Percentiles rank a stretch among this genome's conserved stretches.
Evolutionary conservation across 2,113 vertebrate genomes (phyloP).

Genomic region (Melanocharis versteri): DNA sequence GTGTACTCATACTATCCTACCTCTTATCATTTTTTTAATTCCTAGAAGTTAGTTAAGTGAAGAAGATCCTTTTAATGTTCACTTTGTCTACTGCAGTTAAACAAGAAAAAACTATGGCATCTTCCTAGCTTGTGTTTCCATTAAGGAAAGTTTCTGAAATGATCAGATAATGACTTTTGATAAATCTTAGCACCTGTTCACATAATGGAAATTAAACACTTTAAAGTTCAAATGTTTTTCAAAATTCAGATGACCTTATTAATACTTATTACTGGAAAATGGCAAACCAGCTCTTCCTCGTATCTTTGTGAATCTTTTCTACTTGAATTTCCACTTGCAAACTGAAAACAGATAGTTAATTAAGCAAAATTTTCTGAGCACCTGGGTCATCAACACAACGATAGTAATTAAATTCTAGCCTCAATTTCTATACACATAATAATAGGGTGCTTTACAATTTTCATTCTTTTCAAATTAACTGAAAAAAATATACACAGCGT

Average conservation of each 20-base stretch:
- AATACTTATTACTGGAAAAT: conserved; percentile 37
- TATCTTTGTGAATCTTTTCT: conserved; percentile 17
- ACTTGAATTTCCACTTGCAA: conserved; percentile 32
- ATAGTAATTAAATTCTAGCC: conserved; percentile 43
- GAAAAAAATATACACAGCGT: neutral
- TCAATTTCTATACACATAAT: conserved; percentile 24
- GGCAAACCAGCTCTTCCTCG: neutral
- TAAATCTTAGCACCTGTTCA: conserved; percentile 20
- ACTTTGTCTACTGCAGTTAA: neutral
- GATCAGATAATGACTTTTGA: conserved; percentile 40
- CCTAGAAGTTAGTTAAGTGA: neutral
- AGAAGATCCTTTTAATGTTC: neutral
- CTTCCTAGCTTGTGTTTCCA: neutral
- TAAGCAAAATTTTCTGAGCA: conserved; percentile 26
- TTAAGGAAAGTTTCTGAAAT: conserved; percentile 47
- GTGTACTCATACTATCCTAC: neutral
- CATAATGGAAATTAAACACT: conserved; percentile 42
- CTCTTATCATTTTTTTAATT: neutral
- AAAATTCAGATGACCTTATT: conserved; percentile 27
- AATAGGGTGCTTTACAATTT: conserved; percentile 7
- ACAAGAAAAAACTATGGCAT: neutral
- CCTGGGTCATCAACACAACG: neutral
- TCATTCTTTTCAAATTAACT: conserved; percentile 41
- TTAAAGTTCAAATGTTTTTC: conserved; percentile 53
- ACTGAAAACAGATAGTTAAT: conserved; percentile 40